Evolutionary conservation across 2,113 vertebrate genomes (phyloP), one percentile per base, ranked within the genome.

Genomic region (Cyanoderma ruficeps): DNA sequence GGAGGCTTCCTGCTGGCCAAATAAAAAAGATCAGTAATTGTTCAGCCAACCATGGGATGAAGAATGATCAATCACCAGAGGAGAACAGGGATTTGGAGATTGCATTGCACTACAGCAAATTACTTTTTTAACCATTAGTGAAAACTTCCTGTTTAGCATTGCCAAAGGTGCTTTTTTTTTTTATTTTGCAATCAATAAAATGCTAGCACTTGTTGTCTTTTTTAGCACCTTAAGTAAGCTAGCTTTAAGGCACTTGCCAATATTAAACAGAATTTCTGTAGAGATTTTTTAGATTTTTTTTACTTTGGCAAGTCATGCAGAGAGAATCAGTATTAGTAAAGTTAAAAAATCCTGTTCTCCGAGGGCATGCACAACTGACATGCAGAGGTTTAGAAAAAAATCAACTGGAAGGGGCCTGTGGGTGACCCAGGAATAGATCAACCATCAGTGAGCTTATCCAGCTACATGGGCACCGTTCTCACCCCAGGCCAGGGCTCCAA

Each of bases 21-120:
- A 46, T 86, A 49, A n/a, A 72, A 90, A 69, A 65, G 41, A 91
- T 56, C 87, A 52, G 69, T 64, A 85, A 76, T n/a, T 94, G 65
- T 47, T 85, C 74, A 85, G 49, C n/a, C 52, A 91, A 78, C 37
- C 87, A 49, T 47, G 61, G 33, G 33, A 79, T 89, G 56, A 89
- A 33, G 77, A 90, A 82, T 56, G 56, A 87, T 87, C 87, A 90
- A 67, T 78, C 79, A 44, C 24, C 16, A 50, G 22, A 84, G 44
- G 20, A 89, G 23, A 14, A 85, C 0, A 64, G n/a, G 37, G 84
- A 76, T 85, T 82, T 82, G 19, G 49, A 89, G 47, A 89, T 68
- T 79, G 53, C 30, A 68, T n/a, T 60, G 44, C n/a, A 65, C 31
- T 76, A 69, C 35, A 74, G 1, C 0, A 91, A 91, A 93, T 23